Evolutionary conservation across 2,113 vertebrate genomes (phyloP), one percentile per base, ranked within the genome.

Genomic region (Anser cygnoides): DNA sequence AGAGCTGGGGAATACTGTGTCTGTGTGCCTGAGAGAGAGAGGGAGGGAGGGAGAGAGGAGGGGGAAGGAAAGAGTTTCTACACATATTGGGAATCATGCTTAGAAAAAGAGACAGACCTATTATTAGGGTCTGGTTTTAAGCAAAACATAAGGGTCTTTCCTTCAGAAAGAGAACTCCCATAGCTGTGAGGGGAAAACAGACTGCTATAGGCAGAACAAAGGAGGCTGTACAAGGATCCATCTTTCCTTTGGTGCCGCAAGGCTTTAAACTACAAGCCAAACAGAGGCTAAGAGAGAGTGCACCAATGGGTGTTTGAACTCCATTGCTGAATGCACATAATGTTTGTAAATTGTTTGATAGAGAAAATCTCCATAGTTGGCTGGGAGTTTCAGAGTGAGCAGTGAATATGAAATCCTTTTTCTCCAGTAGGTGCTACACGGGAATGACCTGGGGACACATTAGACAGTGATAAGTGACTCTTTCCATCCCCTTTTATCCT

Each of bases 401-500:
- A 81, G 94, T 75, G 95, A 96, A 95, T 92, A 75, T 55, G 85
- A 95, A 97, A 96, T 97, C 80, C 87, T 94, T 95, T 97, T 95
- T 85, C 82, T 86, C 91, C 80, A 62, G 89, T 92, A 92, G 95
- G 79, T 91, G 92, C 85, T 96, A 86, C 92, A 94, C 95, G 97
- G 92, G 80, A 73, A 97, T 98, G 98, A 98, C 98, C 98, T 94
- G 97, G 93, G 98, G 98, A 98, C 97, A 98, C 94, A 95, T 97
- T 93, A 98, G 96, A 96, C 96, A 96, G 93, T 96, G 98, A 97
- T 98, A 97, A 98, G 97, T 97, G 97, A 97, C 92, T 96, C 96
- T 97, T 96, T 97, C 96, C 92, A 94, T 90, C 90, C 92, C 96
- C 96, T 98, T 98, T 98, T 98, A 98, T 98, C 96, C 97, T 98